These are phyloP conservation scores for Prunella himalayana DNA, from an alignment of 2,113 vertebrate genomes.

Conservation along the genomic window DNA sequence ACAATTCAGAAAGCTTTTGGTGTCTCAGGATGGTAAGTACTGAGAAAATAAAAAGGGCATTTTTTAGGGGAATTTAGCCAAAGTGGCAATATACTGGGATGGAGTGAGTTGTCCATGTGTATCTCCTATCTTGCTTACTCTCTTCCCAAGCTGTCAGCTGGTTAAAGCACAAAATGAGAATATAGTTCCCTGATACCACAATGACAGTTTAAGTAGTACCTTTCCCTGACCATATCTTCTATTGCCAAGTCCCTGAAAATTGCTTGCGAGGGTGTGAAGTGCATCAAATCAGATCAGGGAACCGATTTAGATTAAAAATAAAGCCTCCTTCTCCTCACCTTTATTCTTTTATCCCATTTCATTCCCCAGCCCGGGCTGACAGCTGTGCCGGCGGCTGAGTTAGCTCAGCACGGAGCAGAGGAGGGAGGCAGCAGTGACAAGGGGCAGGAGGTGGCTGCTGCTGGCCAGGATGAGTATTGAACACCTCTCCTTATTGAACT, in stretches of 20 bases:
- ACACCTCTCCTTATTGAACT: neutral
- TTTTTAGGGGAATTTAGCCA: neutral
- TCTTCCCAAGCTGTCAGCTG: neutral
- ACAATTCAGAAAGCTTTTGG: neutral
- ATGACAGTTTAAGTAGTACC: slow-evolving; percentile 16
- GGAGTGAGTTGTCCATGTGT: neutral
- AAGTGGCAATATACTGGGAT: neutral
- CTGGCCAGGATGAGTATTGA: neutral
- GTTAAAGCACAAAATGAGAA: neutral
- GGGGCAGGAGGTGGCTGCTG: neutral
- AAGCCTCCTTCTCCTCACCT: neutral
- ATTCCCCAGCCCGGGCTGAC: neutral
- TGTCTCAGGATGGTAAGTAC: neutral
- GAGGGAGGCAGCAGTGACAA: neutral
- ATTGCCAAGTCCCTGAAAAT: neutral
- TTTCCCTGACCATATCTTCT: neutral
- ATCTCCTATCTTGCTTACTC: neutral
- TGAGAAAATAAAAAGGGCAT: neutral
- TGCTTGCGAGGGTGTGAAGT: neutral
- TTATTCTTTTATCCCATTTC: neutral
- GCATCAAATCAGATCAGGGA: slow-evolving; percentile 7
- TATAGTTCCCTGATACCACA: neutral
- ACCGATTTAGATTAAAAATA: slow-evolving; percentile 20
- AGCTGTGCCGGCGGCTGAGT: rapidly evolving
- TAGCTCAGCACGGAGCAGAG: neutral